A percentile compares a stretch with the other conserved stretches of the same genome.
These are phyloP conservation scores for Lates japonicus DNA, from an alignment of 2,797 vertebrate species.

Conservation along the genomic window DNA sequence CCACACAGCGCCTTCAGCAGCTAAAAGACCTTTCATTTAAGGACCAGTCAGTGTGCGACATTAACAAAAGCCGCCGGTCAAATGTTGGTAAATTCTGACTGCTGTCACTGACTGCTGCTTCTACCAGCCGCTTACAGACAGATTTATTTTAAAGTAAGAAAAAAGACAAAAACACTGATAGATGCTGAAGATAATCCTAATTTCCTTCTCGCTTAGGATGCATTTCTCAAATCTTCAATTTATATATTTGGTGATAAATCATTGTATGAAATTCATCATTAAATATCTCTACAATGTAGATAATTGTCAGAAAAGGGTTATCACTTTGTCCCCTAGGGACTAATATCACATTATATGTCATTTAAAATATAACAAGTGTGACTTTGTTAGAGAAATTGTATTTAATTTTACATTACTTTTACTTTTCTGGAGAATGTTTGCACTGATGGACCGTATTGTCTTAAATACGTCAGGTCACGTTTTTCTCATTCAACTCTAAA, in stretches of 20 bases:
- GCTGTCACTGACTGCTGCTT: conserved; percentile 10
- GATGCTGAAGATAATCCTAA: conserved; percentile 7
- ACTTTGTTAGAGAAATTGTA: not conserved
- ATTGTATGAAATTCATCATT: conserved; percentile 15
- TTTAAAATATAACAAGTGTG: not conserved
- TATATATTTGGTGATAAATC: not conserved
- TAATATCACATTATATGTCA: not conserved
- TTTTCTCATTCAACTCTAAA: conserved; percentile 49
- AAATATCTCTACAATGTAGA: not conserved
- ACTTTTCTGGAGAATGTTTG: conserved; percentile 65
- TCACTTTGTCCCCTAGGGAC: not conserved
- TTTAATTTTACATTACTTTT: conserved; percentile 15
- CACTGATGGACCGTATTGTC: conserved; percentile 78
- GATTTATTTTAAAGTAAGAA: not conserved
- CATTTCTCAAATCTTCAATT: not conserved
- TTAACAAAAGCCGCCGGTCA: conserved; percentile 4
- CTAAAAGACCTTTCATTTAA: conserved; percentile 19
- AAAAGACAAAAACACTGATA: not conserved
- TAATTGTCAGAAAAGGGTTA: not conserved
- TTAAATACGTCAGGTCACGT: conserved; percentile 60
- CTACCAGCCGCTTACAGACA: not conserved
- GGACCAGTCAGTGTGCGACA: not conserved
- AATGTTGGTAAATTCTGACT: not conserved
- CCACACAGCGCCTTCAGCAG: not conserved
- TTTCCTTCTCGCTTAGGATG: not conserved